Evolutionary conservation across 2,888 invertebrate genomes (phyloP), one percentile per base, ranked within the genome.

Genomic region (Eristalinus sepulchralis): DNA sequence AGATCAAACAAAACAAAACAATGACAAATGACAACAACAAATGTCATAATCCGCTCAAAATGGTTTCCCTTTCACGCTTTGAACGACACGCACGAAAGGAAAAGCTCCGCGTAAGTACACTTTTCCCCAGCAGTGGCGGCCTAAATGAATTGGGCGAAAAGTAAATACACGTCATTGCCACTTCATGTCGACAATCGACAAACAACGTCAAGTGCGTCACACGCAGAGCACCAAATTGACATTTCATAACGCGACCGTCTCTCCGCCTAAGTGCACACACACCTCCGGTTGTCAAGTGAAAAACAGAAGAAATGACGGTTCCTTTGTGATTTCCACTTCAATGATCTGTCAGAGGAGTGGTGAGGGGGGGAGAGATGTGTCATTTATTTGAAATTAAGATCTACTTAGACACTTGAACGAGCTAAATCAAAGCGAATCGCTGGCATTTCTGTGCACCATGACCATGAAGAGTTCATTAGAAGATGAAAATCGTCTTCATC

Each of bases 391-490:
- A 24, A 57, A 57, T 24, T 24, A 33, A 68, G 24, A 66, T 66
- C 33, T 81, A 81, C 82, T 78, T 82, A 73, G 75, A 79, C 84
- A 81, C 82, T 78, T 73, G 75, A 78, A 79, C 6, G 47, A 83
- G 64, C 70, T 78, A 67, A 75, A 86, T 86, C 86, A 86, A 86
- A 86, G 83, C 62, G 75, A 86, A 75, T 86, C 75, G 66, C 83
- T 83, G 70, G 78, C 68, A 82, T 77, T 73, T 78, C 75, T 72
- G 47, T 47, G 83, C 78, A 75, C 70, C 86, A 75, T 83, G 86
- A 70, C 86, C 86, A 63, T 83, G 77, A 86, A 75, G 82, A 83
- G 86, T 83, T 86, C 82, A 83, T 86, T 86, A 83, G 75, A 85
- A 55, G n/a, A n/a, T 55, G 73, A 79, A 79, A 83, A 78, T 79